Conservation (phyloP, 2,113 vertebrate species). For the Neogobius melanostomus region DNA sequence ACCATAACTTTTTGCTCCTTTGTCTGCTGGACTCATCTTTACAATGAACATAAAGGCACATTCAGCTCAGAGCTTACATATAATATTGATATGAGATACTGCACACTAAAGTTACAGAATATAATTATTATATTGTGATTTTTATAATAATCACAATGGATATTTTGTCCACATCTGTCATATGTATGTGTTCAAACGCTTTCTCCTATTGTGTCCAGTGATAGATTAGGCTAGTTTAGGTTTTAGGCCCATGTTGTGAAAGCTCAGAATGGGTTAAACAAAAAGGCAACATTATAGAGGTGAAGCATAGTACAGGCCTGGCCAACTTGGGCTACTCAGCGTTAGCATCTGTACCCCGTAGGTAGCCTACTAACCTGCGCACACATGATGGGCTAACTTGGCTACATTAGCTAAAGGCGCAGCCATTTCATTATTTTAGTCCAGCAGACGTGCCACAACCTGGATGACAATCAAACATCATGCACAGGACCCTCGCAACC, state of each 20-base stretch:
- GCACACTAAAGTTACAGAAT: neutral
- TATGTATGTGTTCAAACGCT: neutral
- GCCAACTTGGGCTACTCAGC: constrained; percentile 66
- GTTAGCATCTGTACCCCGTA: constrained; percentile 42
- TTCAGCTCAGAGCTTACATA: too few species aligned
- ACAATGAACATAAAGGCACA: too few species aligned
- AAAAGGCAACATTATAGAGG: constrained; percentile 55
- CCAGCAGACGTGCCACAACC: neutral
- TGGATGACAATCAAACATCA: neutral
- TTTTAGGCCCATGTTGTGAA: neutral
- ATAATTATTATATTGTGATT: neutral
- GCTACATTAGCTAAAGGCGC: constrained; percentile 64
- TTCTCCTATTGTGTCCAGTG: neutral
- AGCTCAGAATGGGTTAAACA: constrained; percentile 65
- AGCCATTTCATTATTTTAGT: constrained; percentile 22
- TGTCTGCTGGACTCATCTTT: neutral
- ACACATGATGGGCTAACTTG: constrained; percentile 67
- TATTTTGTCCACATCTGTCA: neutral
- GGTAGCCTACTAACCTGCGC: constrained; percentile 45
- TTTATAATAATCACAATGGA: neutral
- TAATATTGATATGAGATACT: too few species aligned
- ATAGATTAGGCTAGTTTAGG: neutral
- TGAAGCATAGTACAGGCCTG: constrained; percentile 67
- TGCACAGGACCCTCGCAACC: neutral
- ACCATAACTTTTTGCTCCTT: neutral